phyloP scores from a whole-genome alignment of 2,113 vertebrate genomes.

The Hydropotes inermis region DNA sequence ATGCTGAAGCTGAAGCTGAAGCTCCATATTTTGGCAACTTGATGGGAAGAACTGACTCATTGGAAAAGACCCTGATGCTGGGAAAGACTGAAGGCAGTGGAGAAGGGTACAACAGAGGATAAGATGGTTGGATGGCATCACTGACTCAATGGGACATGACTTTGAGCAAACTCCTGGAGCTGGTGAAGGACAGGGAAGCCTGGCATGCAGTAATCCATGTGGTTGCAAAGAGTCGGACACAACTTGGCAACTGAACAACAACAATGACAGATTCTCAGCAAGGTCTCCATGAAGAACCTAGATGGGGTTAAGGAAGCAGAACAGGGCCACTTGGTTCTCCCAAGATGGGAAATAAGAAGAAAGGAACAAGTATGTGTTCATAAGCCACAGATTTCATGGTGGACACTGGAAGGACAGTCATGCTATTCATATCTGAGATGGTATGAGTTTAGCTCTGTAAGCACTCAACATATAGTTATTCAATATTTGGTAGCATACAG shows the following conservation, averaged over 20 bases:
- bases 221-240: background rate
- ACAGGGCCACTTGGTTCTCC: background rate
- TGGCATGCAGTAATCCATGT: background rate
- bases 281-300: background rate
- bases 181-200: background rate
- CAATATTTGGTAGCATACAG: conserved; percentile 8
- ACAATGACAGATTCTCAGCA: background rate
- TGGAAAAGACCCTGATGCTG: background rate
- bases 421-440: background rate
- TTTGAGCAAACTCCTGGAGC: background rate
- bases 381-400: background rate
- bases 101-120: background rate
- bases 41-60: background rate
- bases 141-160: background rate
- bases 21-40: background rate
- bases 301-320: background rate
- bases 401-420: background rate
- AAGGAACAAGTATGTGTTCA: background rate
- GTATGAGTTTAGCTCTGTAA: background rate
- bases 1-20: background rate
- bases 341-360: background rate
- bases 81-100: background rate
- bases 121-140: background rate
- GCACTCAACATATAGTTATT: background rate
- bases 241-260: background rate